Percentiles rank a stretch among this genome's conserved stretches.
Evolutionary conservation across 2,888 invertebrate genomes (phyloP).

Genomic region (Pseudolycoriella hygida): DNA sequence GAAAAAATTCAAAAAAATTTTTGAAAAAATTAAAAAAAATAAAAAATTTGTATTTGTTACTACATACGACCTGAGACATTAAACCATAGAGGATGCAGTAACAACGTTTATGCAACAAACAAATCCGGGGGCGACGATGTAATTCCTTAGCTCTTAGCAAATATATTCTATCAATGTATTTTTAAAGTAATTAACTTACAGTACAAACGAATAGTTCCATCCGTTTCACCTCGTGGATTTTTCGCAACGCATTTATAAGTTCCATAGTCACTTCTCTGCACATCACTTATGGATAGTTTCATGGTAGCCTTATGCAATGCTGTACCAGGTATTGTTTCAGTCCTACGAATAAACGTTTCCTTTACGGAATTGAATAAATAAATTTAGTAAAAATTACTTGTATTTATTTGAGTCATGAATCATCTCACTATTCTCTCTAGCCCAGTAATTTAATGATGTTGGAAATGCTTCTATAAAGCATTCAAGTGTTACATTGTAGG

Average conservation of each 20-base stretch:
- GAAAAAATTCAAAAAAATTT: too few species aligned
- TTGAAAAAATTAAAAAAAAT: too few species aligned
- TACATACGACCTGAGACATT: too few species aligned
- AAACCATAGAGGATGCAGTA: too few species aligned
- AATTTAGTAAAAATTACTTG: slow-evolving; percentile 29
- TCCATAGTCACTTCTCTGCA: slow-evolving; percentile 65
- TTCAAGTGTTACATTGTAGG: slow-evolving; percentile 70
- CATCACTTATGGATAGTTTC: slow-evolving; percentile 62
- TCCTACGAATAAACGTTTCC: slow-evolving; percentile 19
- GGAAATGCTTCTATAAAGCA: slow-evolving; percentile 89
- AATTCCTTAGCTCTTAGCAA: too few species aligned
- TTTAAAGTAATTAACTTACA: slow-evolving; percentile 62
- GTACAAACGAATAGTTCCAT: slow-evolving; percentile 73
- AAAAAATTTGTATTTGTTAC: too few species aligned
- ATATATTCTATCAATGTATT: too few species aligned
- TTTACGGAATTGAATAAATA: not conserved
- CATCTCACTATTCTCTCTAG: slow-evolving; percentile 72
- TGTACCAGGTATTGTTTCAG: slow-evolving; percentile 45
- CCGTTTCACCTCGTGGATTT: slow-evolving; percentile 79
- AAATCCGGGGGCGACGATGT: too few species aligned
- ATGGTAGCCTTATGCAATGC: slow-evolving; percentile 76
- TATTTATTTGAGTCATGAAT: slow-evolving; percentile 74
- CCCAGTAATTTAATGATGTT: slow-evolving; percentile 80
- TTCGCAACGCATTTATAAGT: slow-evolving; percentile 72
- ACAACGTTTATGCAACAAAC: too few species aligned